These are phyloP conservation scores for Amiota mariae DNA, from an alignment of 2,888 invertebrate genomes.

Conservation along the genomic window DNA sequence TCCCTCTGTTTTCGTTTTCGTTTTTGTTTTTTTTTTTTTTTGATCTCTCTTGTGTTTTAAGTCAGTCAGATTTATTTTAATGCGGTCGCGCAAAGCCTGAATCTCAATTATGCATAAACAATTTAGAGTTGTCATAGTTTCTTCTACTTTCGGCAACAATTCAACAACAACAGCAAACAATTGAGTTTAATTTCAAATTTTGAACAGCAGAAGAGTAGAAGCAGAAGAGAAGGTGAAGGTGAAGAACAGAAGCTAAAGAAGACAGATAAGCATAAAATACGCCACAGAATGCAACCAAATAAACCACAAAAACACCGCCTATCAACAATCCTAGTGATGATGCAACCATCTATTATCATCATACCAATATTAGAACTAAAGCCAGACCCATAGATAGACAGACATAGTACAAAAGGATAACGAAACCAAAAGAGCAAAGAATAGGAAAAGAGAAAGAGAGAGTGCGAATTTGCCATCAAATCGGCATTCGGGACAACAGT, in stretches of 20 bases:
- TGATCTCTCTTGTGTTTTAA: too few species aligned
- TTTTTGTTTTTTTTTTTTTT: too few species aligned
- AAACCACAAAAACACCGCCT: conserved; percentile 13
- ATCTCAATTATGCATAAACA: conserved; percentile 17
- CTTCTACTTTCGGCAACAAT: conserved; percentile 1
- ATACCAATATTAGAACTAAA: not conserved
- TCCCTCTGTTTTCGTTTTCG: not conserved
- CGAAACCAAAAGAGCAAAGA: too few species aligned
- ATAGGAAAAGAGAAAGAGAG: too few species aligned
- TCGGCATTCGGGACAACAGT: not conserved
- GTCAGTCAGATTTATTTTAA: too few species aligned
- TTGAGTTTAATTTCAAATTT: conserved; percentile 7
- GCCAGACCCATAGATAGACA: not conserved
- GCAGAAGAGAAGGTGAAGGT: too few species aligned
- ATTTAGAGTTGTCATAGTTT: conserved; percentile 17
- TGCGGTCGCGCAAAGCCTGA: too few species aligned
- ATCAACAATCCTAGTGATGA: not conserved
- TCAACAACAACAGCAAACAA: conserved; percentile 7
- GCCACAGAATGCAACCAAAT: conserved; percentile 14
- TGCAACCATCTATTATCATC: too few species aligned
- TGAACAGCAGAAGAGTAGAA: not conserved
- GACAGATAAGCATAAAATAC: not conserved
- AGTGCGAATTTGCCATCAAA: not conserved
- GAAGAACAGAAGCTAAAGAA: not conserved
- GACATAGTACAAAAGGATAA: too few species aligned